A percentile compares a stretch with the other conserved stretches of the same genome.
Evolutionary conservation across 64 coral and sea anemone genomes (phyloP).

Genomic region (Platygyra sinensis): DNA sequence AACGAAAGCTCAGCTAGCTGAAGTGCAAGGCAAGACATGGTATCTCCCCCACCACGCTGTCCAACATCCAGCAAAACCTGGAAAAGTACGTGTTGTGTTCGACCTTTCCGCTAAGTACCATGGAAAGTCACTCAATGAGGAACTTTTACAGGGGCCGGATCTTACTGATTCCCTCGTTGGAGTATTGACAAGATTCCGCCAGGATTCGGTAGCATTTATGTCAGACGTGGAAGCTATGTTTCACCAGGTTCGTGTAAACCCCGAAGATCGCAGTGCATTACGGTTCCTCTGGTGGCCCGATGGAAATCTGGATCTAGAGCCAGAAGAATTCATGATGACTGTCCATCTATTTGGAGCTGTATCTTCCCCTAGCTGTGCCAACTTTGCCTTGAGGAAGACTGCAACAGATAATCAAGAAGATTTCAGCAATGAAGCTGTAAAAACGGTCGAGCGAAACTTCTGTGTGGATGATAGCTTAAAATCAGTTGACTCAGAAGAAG

Average conservation of each 20-base stretch:
- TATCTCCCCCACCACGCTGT: background rate
- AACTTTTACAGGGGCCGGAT: background rate
- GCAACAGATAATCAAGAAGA: too few species aligned
- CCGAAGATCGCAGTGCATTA: background rate
- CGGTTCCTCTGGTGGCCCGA: background rate
- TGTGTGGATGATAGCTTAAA: constrained; percentile 37
- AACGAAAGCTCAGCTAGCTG: background rate
- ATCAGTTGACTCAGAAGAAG: constrained; percentile 52
- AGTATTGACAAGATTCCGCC: background rate
- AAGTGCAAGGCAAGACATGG: background rate
- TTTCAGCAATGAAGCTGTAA: too few species aligned
- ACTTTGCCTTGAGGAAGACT: too few species aligned
- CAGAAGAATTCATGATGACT: background rate
- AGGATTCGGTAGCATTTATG: background rate
- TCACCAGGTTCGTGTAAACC: background rate
- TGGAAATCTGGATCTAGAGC: background rate
- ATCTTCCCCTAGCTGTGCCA: background rate
- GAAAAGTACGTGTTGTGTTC: background rate
- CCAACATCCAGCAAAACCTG: background rate
- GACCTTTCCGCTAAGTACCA: background rate
- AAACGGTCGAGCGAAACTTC: constrained; percentile 23
- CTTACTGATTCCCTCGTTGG: background rate
- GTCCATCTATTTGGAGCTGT: background rate
- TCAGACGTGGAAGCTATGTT: background rate
- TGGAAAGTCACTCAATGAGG: background rate